Conservation (phyloP, 2,888 invertebrate species). For the Volucella zonaria region DNA sequence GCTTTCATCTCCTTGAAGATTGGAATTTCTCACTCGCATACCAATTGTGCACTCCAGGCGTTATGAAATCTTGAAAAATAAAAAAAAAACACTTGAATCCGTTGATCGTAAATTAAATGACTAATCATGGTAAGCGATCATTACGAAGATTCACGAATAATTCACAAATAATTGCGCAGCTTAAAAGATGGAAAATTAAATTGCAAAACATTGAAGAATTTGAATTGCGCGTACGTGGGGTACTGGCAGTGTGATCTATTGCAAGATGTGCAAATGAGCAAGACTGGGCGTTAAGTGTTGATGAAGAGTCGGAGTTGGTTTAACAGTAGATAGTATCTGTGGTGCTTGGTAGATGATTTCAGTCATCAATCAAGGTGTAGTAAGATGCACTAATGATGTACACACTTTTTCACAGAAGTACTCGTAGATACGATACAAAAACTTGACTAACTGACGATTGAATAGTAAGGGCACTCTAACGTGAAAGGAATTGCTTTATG, state of each 20-base stretch:
- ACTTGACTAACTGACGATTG: too few species aligned
- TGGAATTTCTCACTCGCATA: slow-evolving; percentile 29
- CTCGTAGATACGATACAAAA: too few species aligned
- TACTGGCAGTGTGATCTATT: not conserved
- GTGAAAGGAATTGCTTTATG: too few species aligned
- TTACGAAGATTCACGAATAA: slow-evolving; percentile 16
- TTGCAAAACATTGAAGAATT: slow-evolving; percentile 18
- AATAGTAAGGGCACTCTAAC: too few species aligned
- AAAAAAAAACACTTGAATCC: slow-evolving; percentile 12
- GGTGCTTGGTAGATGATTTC: not conserved
- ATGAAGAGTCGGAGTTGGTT: too few species aligned
- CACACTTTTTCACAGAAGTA: too few species aligned
- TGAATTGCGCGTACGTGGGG: not conserved
- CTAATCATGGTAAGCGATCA: slow-evolving; percentile 16
- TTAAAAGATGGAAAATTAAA: not conserved
- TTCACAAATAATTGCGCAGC: not conserved
- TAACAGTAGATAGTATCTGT: too few species aligned
- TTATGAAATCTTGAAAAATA: slow-evolving; percentile 53
- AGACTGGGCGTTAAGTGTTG: not conserved
- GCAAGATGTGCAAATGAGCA: slow-evolving; percentile 21
- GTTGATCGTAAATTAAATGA: slow-evolving; percentile 20
- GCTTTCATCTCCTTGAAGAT: slow-evolving; percentile 35
- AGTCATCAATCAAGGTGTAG: too few species aligned
- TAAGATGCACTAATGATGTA: too few species aligned
- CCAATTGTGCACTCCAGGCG: not conserved